phyloP scores from a whole-genome alignment of 92 coral and sea anemone genomes.

The Zoanthus sansibaricus region DNA sequence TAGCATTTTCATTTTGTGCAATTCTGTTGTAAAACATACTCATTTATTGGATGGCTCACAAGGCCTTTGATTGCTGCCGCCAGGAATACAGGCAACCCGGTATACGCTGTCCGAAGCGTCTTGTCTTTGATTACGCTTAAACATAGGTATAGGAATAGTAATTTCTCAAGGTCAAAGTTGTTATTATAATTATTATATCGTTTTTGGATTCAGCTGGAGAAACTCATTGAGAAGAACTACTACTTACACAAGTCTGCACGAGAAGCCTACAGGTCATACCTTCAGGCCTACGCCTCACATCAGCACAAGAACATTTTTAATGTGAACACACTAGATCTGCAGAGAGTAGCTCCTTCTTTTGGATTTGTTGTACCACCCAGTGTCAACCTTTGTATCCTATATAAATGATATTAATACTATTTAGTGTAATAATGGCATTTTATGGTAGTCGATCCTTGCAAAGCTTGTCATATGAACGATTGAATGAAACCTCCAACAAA shows the following conservation, averaged over 20 bases:
- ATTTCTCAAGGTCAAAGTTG: too few species aligned
- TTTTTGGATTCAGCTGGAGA: conserved; percentile 77
- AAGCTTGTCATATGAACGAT: neutral
- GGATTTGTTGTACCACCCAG: conserved; percentile 93
- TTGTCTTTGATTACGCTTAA: too few species aligned
- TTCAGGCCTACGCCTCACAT: conserved; percentile 96
- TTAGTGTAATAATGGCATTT: too few species aligned
- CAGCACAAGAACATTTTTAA: conserved; percentile 92
- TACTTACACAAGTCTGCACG: conserved; percentile 96
- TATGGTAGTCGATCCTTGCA: neutral
- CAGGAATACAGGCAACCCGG: too few species aligned
- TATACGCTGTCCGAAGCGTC: too few species aligned
- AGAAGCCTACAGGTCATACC: conserved; percentile 92
- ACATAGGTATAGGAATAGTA: too few species aligned
- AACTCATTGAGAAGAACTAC: conserved; percentile 94
- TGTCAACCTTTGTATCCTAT: conserved; percentile 96
- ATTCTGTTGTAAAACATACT: too few species aligned
- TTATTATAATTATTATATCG: too few species aligned
- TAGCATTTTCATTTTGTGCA: too few species aligned
- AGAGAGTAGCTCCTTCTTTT: conserved; percentile 90
- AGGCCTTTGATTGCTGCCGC: too few species aligned
- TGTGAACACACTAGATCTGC: conserved; percentile 92
- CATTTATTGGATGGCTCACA: too few species aligned
- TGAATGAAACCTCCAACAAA: neutral
- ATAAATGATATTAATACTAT: neutral